Conservation (phyloP, 2,888 invertebrate species). For the Mallateleia sp. region DNA sequence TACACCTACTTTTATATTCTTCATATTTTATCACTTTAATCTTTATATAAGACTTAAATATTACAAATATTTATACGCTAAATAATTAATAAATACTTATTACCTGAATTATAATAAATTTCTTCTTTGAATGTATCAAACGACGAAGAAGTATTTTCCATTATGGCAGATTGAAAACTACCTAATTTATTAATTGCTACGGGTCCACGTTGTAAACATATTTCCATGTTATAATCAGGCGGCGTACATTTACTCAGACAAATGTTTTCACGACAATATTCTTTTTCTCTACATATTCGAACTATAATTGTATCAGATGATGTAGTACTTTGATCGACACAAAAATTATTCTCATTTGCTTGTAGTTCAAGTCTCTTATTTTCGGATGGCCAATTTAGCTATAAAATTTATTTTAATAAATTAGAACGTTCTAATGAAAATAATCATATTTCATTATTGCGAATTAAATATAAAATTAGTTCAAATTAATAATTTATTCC, state of each 20-base stretch:
- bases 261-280: neutral
- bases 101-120: neutral
- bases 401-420: no score
- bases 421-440: no score
- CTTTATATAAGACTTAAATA: no score
- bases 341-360: neutral
- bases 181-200: neutral
- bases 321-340: neutral
- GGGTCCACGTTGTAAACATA: neutral
- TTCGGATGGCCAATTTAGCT: neutral
- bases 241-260: slow-evolving; percentile 12
- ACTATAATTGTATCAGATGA: neutral
- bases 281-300: neutral
- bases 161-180: neutral
- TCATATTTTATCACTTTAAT: no score
- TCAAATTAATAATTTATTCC: no score
- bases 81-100: no score
- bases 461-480: no score
- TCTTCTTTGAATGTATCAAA: neutral
- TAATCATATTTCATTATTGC: no score
- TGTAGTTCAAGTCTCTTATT: neutral
- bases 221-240: neutral
- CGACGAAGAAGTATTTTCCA: neutral
- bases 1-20: no score
- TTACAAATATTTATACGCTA: no score